Base-by-base conservation (phyloP, 2,888 invertebrate genomes). In the Microctonus aethiopoides region DNA sequence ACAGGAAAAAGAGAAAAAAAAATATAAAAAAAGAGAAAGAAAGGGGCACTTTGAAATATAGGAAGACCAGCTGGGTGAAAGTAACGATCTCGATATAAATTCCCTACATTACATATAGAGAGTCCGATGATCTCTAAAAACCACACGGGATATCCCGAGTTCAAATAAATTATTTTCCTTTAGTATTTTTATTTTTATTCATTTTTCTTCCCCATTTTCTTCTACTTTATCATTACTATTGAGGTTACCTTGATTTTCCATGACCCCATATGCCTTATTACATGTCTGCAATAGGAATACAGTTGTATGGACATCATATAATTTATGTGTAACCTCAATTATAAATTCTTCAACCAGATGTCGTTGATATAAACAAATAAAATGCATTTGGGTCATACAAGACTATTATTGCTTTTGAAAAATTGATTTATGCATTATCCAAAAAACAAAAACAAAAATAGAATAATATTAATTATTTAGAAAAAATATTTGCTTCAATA, bases 1-100 rank as follows among this genome's bases (percentile, higher is more conserved):
- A 24, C 4, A 61, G 9, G 9, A 46, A n/a, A 16, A 46, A n/a
- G 16, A 46, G 16, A 7, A 7, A n/a, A 0, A 16, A 1, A 9
- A 32, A 32, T 36, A 59, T 59, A 61, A 26, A 62, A 29, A 41
- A 29, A 39, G 24, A 62, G 26, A 46, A 62, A 61, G 51, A 46
- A 56, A 63, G 70, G 32, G 59, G 56, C 51, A 56, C 64, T 46
- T 46, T 46, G 52, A 24, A 26, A 54, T 24, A n/a, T 24, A 54
- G 54, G 62, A 63, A 51, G 72, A 75, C 78, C 76, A 66, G 73
- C 72, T 46, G 76, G 46, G 83, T 81, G 83, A 83, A 83, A 83
- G 83, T 79, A 77, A 77, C 75, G 75, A 77, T 75, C 74, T 74
- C 74, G 72, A 79, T 76, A 76, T 68, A 74, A 67, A 66, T 61